Conservation (phyloP, 2,797 vertebrate genomes). For the Pempheris klunzingeri region DNA sequence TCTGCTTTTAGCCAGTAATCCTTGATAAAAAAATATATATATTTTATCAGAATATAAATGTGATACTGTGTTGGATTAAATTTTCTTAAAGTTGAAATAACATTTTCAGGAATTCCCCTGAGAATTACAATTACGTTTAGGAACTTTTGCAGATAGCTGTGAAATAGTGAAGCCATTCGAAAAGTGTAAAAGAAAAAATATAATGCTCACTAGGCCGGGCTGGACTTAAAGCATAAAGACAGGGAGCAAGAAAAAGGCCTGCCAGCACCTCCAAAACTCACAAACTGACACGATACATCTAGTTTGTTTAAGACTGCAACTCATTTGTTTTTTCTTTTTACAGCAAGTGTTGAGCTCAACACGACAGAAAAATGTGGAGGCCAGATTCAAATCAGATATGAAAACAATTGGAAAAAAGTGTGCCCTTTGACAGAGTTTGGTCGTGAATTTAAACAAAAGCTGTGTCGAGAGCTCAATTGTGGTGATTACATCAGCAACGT, state of each 20-base stretch:
- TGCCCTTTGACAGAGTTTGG: fast-evolving
- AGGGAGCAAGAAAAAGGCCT: neutral
- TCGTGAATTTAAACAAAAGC: fast-evolving
- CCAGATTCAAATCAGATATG: slow-evolving; percentile 12
- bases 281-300: too few species aligned
- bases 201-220: neutral
- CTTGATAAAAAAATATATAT: too few species aligned
- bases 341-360: slow-evolving; percentile 20
- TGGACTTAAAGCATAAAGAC: neutral
- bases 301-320: too few species aligned
- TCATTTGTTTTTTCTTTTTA: neutral
- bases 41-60: neutral
- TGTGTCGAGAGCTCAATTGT: fast-evolving
- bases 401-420: neutral
- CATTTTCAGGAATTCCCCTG: neutral
- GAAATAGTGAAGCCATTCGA: neutral
- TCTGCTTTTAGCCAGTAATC: neutral
- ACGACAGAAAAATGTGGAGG: slow-evolving; percentile 50
- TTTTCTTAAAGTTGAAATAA: neutral
- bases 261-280: too few species aligned
- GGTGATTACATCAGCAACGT: fast-evolving
- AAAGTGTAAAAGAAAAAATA: neutral
- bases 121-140: neutral
- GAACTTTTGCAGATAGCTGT: neutral
- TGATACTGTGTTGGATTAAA: too few species aligned